Conservation (phyloP, 1,140 invertebrate species). For the Myzus persicae region DNA sequence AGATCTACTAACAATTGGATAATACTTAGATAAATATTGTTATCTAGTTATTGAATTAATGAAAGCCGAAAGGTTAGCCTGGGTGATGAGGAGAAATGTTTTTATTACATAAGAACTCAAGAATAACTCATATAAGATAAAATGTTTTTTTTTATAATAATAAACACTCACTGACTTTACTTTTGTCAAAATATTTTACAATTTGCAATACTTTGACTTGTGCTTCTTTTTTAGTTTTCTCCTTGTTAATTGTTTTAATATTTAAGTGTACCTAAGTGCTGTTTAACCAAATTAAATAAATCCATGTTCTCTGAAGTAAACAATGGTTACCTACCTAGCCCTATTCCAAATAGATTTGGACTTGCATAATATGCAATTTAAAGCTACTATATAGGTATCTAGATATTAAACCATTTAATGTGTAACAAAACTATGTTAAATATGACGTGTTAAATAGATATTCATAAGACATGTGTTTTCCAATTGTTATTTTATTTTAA, state of each 20-base stretch:
- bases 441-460: background rate
- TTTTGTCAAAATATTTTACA: background rate
- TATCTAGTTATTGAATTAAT: background rate
- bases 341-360: background rate
- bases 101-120: background rate
- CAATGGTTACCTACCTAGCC: background rate
- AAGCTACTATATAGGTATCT: background rate
- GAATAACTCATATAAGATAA: background rate
- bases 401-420: background rate
- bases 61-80: background rate
- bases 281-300: background rate
- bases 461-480: slow-evolving; percentile 5
- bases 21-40: background rate
- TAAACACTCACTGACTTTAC: background rate
- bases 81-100: background rate
- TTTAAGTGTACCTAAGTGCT: background rate
- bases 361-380: background rate
- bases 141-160: background rate
- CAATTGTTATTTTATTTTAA: slow-evolving; percentile 18
- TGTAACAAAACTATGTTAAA: background rate
- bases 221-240: too few relatives aligned
- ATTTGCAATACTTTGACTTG: background rate
- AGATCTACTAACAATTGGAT: background rate
- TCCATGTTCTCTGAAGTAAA: background rate
- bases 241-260: background rate